Percentiles rank a stretch among this genome's conserved stretches.
phyloP scores from a whole-genome alignment of 2,113 vertebrate species.

The Corydoras maculifer region DNA sequence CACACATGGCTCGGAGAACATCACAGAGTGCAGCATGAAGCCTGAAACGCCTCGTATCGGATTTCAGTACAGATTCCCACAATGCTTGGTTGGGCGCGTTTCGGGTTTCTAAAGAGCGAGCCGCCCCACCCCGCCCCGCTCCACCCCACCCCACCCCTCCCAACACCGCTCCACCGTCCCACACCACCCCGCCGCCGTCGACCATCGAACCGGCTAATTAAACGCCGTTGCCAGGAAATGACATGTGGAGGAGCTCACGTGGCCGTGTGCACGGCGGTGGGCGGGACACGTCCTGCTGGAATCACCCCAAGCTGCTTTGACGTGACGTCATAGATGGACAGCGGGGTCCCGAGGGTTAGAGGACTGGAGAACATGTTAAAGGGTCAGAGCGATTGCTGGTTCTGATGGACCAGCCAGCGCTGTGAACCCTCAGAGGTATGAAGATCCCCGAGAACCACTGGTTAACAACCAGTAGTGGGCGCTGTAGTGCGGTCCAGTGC shows the following conservation, averaged over 20 bases:
- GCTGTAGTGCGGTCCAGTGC: too few species aligned
- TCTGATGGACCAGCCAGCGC: too few species aligned
- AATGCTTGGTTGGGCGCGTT: neutral
- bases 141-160: too few species aligned
- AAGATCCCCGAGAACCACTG: too few species aligned
- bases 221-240: neutral
- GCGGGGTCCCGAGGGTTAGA: too few species aligned
- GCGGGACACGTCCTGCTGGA: neutral
- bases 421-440: too few species aligned
- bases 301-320: neutral
- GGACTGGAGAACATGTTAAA: too few species aligned
- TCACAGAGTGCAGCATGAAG: neutral
- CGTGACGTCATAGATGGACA: too few species aligned
- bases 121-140: neutral
- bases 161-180: too few species aligned
- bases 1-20: neutral
- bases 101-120: slow-evolving; percentile 11
- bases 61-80: slow-evolving; percentile 11
- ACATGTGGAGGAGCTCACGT: neutral
- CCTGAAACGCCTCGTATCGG: slow-evolving; percentile 10
- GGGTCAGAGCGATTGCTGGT: too few species aligned
- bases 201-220: slow-evolving; percentile 9
- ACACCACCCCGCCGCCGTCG: too few species aligned
- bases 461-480: too few species aligned
- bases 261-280: neutral